Conservation (phyloP, 1,140 invertebrate genomes). For the Lucilia sericata region DNA sequence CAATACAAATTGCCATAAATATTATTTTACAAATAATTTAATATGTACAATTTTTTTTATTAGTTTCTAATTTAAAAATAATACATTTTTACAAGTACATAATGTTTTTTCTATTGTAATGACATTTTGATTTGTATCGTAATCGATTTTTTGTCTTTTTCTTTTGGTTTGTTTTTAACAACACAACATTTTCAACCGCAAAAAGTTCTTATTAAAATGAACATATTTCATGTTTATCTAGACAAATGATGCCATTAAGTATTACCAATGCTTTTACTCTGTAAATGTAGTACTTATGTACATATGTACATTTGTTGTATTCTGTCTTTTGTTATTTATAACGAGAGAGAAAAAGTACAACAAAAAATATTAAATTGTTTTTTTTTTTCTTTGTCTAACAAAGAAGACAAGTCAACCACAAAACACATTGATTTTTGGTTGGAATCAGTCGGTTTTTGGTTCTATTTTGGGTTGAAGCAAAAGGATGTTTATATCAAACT, state of each 20-base stretch:
- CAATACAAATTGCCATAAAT: too few species aligned
- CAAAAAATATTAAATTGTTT: neutral
- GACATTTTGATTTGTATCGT: slow-evolving; percentile 13
- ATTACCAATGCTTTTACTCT: too few species aligned
- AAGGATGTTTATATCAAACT: neutral
- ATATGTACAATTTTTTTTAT: too few species aligned
- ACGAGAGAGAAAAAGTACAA: neutral
- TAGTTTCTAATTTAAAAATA: neutral
- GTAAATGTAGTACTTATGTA: neutral
- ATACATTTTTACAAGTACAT: neutral
- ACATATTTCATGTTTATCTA: slow-evolving; percentile 3
- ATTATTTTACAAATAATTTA: too few species aligned
- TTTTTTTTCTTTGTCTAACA: neutral
- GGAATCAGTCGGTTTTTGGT: neutral
- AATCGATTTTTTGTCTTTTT: neutral
- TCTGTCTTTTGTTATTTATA: neutral
- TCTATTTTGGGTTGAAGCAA: neutral
- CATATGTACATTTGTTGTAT: neutral
- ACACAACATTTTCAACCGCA: neutral
- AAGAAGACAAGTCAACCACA: neutral
- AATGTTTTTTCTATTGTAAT: neutral
- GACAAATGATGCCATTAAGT: neutral
- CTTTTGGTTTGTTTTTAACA: neutral
- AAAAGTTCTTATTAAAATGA: neutral
- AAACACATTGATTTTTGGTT: neutral